Base-by-base conservation (phyloP, 2,797 vertebrate species). In the Gymnopithys bicolor region DNA sequence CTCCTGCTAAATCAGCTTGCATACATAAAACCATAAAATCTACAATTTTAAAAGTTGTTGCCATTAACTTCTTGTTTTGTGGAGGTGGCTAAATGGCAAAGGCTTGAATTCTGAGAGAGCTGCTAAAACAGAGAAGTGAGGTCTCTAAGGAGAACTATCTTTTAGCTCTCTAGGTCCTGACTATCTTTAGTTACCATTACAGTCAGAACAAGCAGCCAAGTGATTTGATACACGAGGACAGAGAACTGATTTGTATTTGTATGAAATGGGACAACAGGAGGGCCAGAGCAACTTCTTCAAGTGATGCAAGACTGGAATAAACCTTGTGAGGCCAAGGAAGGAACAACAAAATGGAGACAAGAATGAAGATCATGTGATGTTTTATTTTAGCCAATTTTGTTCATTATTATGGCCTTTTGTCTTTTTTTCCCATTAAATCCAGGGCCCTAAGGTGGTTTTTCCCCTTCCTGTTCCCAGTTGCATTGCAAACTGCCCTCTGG, bases 1-100 rank as follows among this genome's bases (percentile, higher is more conserved):
- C 94, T 95, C 87, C 85, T 93, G 70, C 92, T 96, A 96, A 93
- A 95, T 96, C 94, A 96, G 89, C 94, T 94, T 90, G 93, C 93
- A 94, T 97, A 93, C 91, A 96, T 86, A 95, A 96, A 96, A 94
- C 79, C 89, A 79, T 77, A 89, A 95, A 94, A 93, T 95, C 67
- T 87, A 93, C 94, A 43, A 60, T 82, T 96, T 89, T 46, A 70
- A 86, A 94, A 95, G 94, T 94, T 95, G 90, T 91, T 94, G 91
- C 94, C 77, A 60, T 95, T 95, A 96, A 79, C 70, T 95, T 94
- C 80, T 91, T 92, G 80, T 79, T 96, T 94, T 87, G 80, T 94
- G 80, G 85, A 91, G 87, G 85, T 94, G 85, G 89, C 70, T 91
- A 75, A 89, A 87, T 18, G 27, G 89, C 66, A 82, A 76, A 81